Base-by-base conservation (phyloP, 2,113 vertebrate genomes). In the Phyllostomus hastatus region DNA sequence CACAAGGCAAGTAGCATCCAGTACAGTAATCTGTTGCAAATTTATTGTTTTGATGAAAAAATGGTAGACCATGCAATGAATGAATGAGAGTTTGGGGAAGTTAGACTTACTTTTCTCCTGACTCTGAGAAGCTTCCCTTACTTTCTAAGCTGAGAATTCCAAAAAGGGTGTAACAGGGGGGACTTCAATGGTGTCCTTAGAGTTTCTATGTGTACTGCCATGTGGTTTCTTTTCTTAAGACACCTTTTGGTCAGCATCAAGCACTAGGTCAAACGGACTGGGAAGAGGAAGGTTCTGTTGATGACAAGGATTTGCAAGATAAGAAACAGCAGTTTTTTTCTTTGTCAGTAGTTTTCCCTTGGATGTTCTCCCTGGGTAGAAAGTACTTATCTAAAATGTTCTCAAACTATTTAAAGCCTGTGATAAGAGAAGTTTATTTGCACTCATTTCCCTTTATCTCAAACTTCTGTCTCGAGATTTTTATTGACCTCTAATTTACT, bases 351-450 rank as follows among this genome's bases (percentile, higher is more conserved):
- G n/a, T 11, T 4, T 85, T 83, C 94, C 73, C 48, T 0, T 3
- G 14, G 46, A 4, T 57, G 35, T 72, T 38, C 46, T 82, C 5
- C 61, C 16, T 43, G 76, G 38, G 61, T 82, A 7, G 57, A 92
- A 92, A 89, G n/a, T 19, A 28, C 22, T 93, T 80, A 80, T 85
- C 88, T 43, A 79, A 79, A 35, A 75, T 19, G 78, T 64, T 35
- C 35, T 54, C 75, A 64, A 82, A 22, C 33, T 80, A 43, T 91
- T 26, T 90, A 85, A 94, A 97, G 31, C 82, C 80, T 82, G 35
- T 43, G 82, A 76, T 67, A 89, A 67, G 75, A 26, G 57, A 0
- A 0, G 2, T 72, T 81, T 88, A 67, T 24, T 43, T 92, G 85
- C 83, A 28, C 14, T 86, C 41, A 5, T 61, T 78, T n/a, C 33